Percentiles rank a stretch among this genome's conserved stretches.
phyloP scores from a whole-genome alignment of 2,797 vertebrate species.

The Avahi laniger region DNA sequence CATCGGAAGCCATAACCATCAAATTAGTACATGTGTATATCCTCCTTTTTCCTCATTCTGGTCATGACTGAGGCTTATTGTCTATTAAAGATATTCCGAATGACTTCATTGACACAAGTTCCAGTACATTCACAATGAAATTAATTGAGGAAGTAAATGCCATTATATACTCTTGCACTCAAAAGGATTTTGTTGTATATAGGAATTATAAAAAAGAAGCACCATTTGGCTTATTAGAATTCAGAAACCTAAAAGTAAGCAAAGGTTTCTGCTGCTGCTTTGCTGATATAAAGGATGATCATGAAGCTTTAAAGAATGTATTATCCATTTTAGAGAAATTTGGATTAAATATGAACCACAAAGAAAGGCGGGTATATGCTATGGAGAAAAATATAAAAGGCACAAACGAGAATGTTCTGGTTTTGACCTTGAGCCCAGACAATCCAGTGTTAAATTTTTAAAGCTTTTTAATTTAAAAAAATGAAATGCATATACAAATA shows the following conservation, averaged over 20 bases:
- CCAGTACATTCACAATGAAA: conserved; percentile 27
- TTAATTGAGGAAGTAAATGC: conserved; percentile 24
- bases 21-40: neutral
- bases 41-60: neutral
- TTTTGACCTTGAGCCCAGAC: neutral
- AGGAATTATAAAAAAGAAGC: neutral
- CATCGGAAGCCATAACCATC: neutral
- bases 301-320: neutral
- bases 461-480: neutral
- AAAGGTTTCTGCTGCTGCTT: conserved; percentile 20
- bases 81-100: neutral
- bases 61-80: neutral
- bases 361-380: neutral
- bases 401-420: neutral
- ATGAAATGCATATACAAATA: neutral
- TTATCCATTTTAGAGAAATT: conserved; percentile 28
- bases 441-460: neutral
- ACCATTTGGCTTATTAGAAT: conserved; percentile 18
- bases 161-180: neutral
- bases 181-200: neutral
- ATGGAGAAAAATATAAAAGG: neutral
- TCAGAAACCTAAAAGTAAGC: conserved; percentile 8
- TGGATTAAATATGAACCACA: neutral
- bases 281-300: neutral
- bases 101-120: conserved; percentile 5